A percentile compares a stretch with the other conserved stretches of the same genome.
Evolutionary conservation across 1,140 invertebrate genomes (phyloP).

Genomic region (Ceratitis capitata): DNA sequence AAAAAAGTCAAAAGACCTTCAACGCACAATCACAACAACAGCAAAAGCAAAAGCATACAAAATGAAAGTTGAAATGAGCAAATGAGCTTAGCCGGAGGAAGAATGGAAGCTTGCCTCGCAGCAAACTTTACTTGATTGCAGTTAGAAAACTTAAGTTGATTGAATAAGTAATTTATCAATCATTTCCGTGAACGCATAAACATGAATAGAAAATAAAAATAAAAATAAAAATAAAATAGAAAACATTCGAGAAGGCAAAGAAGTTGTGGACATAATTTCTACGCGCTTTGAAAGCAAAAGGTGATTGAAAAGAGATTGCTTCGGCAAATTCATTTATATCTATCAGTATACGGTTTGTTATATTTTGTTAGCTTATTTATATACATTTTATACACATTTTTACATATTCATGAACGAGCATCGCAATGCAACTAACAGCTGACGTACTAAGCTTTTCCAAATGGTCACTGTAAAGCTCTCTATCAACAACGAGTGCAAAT

Average conservation of each 20-base stretch:
- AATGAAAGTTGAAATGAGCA: neutral
- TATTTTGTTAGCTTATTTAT: neutral
- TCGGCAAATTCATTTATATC: neutral
- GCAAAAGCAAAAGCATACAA: neutral
- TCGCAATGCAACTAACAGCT: neutral
- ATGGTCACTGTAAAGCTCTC: neutral
- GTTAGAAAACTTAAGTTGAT: slow-evolving; percentile 5
- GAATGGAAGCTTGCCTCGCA: neutral
- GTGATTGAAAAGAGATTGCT: neutral
- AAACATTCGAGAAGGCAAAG: neutral
- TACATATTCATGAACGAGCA: neutral
- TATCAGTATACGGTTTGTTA: neutral
- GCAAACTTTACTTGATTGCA: neutral
- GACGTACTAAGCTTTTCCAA: neutral
- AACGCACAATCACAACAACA: neutral
- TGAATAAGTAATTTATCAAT: slow-evolving; percentile 19
- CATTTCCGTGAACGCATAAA: neutral
- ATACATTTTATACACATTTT: neutral
- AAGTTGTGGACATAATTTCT: neutral
- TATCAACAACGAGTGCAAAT: slow-evolving; percentile 1
- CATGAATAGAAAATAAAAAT: neutral
- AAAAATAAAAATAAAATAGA: neutral
- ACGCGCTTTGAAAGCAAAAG: neutral
- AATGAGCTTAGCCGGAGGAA: neutral
- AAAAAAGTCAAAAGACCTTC: neutral